Evolutionary conservation across 2,888 invertebrate genomes (phyloP).

Genomic region (Eupithecia insigniata): DNA sequence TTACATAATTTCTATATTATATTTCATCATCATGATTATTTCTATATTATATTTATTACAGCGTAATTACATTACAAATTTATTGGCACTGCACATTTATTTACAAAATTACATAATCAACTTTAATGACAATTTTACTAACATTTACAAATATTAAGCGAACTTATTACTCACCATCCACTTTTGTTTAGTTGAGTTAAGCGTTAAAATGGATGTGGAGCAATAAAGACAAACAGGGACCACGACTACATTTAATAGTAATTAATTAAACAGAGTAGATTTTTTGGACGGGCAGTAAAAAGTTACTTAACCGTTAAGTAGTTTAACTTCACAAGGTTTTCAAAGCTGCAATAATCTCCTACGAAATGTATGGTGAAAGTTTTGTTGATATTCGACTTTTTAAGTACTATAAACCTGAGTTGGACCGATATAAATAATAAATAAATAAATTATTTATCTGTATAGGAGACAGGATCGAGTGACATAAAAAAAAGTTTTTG

Average conservation of each 20-base stretch:
- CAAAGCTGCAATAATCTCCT: neutral
- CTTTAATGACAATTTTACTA: slow-evolving; percentile 11
- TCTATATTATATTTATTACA: slow-evolving; percentile 23
- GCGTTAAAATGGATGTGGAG: neutral
- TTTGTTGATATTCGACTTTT: neutral
- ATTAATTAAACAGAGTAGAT: neutral
- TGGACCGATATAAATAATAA: neutral
- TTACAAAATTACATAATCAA: slow-evolving; percentile 27
- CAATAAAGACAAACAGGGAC: neutral
- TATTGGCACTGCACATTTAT: slow-evolving; percentile 53
- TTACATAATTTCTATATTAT: slow-evolving; percentile 27
- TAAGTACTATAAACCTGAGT: neutral
- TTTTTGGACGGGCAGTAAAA: neutral
- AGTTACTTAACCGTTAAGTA: neutral
- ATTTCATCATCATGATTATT: too few species aligned
- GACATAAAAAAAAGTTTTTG: neutral
- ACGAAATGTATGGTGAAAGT: neutral
- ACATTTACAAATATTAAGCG: slow-evolving; percentile 20
- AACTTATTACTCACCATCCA: neutral
- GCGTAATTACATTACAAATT: slow-evolving; percentile 32
- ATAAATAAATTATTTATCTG: neutral
- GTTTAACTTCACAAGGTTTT: neutral
- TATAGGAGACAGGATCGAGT: neutral
- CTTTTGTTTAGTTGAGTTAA: neutral
- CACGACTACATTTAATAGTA: neutral